These are phyloP conservation scores for crab-eating macaque (Macaca fascicularis) DNA, from an alignment of 2,113 vertebrate species.

Conservation along the genomic window DNA sequence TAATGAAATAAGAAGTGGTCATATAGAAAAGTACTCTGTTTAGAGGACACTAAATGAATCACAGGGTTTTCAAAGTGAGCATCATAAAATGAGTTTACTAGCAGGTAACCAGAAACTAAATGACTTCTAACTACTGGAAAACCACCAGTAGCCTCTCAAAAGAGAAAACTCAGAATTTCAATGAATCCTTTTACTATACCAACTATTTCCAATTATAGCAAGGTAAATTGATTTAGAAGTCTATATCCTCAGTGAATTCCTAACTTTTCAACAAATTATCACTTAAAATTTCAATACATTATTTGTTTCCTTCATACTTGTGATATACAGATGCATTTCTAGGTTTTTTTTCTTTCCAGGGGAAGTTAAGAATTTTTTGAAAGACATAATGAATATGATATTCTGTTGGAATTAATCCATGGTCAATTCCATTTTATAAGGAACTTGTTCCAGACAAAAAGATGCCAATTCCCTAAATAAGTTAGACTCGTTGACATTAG, in stretches of 20 bases:
- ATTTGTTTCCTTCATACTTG: neutral
- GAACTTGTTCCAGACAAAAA: neutral
- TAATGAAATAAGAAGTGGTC: neutral
- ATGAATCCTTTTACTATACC: neutral
- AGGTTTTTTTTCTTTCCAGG: neutral
- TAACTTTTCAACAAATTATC: conserved; percentile 45
- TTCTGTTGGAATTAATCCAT: neutral
- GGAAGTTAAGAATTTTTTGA: neutral
- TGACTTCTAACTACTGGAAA: conserved; percentile 8
- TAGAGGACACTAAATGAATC: neutral
- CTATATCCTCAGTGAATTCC: neutral
- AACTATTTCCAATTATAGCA: neutral
- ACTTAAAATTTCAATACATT: neutral
- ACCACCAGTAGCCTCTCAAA: neutral
- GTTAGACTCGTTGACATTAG: neutral
- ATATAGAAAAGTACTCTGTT: neutral
- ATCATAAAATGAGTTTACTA: neutral
- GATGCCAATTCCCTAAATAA: neutral
- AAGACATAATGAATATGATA: neutral
- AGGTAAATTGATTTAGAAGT: neutral
- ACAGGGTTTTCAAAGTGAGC: neutral
- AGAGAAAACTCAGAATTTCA: neutral
- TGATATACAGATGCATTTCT: neutral
- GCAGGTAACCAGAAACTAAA: conserved; percentile 27
- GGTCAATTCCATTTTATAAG: conserved; percentile 15